Percentiles rank a stretch among this genome's conserved stretches.
These are phyloP conservation scores for Alcedo atthis DNA, from an alignment of 2,797 vertebrate species.

Conservation along the genomic window DNA sequence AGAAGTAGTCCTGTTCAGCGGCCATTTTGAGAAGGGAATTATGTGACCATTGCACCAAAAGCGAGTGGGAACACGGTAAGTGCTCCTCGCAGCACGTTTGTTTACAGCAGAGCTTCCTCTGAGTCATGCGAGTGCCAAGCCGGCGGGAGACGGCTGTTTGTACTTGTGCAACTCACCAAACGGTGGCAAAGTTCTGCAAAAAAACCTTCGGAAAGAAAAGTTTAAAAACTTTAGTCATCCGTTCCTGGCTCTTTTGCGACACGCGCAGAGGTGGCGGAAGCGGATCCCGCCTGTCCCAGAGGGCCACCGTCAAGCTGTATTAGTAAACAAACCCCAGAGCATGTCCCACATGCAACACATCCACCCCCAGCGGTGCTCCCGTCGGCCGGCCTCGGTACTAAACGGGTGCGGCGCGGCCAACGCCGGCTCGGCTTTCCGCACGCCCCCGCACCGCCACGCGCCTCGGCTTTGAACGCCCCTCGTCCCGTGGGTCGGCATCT, in stretches of 20 bases:
- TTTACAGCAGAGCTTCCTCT: conserved; percentile 69
- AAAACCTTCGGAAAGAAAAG: neutral
- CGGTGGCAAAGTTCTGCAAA: conserved; percentile 57
- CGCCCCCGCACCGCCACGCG: fast-evolving
- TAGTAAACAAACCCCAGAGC: conserved; percentile 39
- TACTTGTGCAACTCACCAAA: conserved; percentile 54
- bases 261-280: neutral
- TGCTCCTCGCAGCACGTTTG: conserved; percentile 25
- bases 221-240: neutral
- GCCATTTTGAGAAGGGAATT: conserved; percentile 67
- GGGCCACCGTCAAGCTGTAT: neutral
- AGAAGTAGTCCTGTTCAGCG: neutral
- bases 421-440: fast-evolving
- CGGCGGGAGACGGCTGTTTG: conserved; percentile 24
- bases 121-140: conserved; percentile 61
- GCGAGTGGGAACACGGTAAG: conserved; percentile 63
- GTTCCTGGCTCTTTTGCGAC: neutral
- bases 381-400: fast-evolving
- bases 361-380: neutral
- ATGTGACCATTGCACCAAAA: conserved; percentile 65
- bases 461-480: neutral
- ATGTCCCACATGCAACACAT: neutral
- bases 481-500: fast-evolving
- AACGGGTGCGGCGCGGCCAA: neutral
- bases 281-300: neutral